Evolutionary conservation across 2,797 vertebrate species (phyloP).

Genomic region (Sciaenops ocellatus): DNA sequence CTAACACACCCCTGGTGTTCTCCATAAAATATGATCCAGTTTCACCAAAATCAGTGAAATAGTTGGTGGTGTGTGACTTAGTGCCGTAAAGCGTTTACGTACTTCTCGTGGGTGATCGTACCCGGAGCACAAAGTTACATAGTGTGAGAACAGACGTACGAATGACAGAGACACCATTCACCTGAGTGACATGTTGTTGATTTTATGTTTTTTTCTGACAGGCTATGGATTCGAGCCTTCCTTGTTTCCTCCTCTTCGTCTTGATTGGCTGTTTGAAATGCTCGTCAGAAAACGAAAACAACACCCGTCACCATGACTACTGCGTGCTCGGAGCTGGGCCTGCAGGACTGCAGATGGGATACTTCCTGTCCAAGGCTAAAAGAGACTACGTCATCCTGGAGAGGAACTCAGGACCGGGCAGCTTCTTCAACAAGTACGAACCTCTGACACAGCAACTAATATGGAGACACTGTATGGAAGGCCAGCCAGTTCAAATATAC

Average conservation of each 20-base stretch:
- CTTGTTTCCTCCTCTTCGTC: slow-evolving; percentile 60
- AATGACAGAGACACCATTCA: too few species aligned
- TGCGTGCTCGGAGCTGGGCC: slow-evolving; percentile 96
- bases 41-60: too few species aligned
- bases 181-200: too few species aligned
- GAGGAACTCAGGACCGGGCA: slow-evolving; percentile 88
- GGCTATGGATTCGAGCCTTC: slow-evolving; percentile 73
- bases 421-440: slow-evolving; percentile 90
- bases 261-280: slow-evolving; percentile 60
- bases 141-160: too few species aligned
- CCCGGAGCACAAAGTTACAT: too few species aligned
- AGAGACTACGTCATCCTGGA: slow-evolving; percentile 93
- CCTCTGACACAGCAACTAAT: not conserved
- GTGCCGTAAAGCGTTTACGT: too few species aligned
- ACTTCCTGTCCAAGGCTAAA: slow-evolving; percentile 89
- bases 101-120: too few species aligned
- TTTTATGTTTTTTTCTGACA: slow-evolving; percentile 27
- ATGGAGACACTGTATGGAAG: too few species aligned
- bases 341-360: slow-evolving; percentile 92
- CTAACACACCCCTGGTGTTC: too few species aligned
- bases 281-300: slow-evolving; percentile 37
- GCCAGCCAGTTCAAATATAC: too few species aligned
- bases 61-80: too few species aligned
- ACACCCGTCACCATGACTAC: slow-evolving; percentile 86
- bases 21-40: too few species aligned